Conservation (phyloP, 2,888 invertebrate species). For the Cephalotes varians region DNA sequence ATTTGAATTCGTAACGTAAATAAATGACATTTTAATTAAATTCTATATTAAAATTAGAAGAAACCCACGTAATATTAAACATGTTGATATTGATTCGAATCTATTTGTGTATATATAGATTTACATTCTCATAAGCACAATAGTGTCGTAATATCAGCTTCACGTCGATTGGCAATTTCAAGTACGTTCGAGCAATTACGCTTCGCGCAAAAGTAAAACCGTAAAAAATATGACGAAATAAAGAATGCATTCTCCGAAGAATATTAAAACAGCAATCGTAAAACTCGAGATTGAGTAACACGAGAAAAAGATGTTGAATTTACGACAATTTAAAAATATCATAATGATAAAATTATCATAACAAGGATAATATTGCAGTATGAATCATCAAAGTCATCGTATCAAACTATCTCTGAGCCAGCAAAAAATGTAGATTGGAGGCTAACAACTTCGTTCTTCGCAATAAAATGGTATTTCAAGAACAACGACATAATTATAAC, state of each 20-base stretch:
- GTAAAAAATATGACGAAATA: neutral
- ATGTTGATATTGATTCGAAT: neutral
- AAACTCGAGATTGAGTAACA: neutral
- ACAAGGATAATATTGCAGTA: constrained; percentile 10
- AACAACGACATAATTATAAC: constrained; percentile 62
- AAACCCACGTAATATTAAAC: neutral
- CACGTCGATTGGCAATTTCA: neutral
- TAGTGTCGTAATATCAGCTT: neutral
- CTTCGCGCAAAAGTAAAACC: neutral
- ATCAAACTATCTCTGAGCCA: constrained; percentile 30
- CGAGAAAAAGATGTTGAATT: constrained; percentile 6
- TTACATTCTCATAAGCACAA: constrained; percentile 11
- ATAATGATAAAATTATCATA: too few relatives aligned
- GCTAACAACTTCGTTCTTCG: constrained; percentile 43
- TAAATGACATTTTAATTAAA: constrained; percentile 17
- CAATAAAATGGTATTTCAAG: constrained; percentile 61
- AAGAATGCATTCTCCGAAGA: neutral
- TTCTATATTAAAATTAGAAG: constrained; percentile 3
- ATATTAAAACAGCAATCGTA: constrained; percentile 8
- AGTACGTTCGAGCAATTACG: constrained; percentile 12
- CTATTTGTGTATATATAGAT: constrained; percentile 29
- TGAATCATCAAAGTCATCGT: constrained; percentile 46
- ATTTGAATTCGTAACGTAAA: constrained; percentile 9
- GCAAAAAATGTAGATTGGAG: constrained; percentile 38
- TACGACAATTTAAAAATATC: neutral